A percentile compares a stretch with the other conserved stretches of the same genome.
These are phyloP conservation scores for Albula glossodonta DNA, from an alignment of 2,113 vertebrate species.

Conservation along the genomic window DNA sequence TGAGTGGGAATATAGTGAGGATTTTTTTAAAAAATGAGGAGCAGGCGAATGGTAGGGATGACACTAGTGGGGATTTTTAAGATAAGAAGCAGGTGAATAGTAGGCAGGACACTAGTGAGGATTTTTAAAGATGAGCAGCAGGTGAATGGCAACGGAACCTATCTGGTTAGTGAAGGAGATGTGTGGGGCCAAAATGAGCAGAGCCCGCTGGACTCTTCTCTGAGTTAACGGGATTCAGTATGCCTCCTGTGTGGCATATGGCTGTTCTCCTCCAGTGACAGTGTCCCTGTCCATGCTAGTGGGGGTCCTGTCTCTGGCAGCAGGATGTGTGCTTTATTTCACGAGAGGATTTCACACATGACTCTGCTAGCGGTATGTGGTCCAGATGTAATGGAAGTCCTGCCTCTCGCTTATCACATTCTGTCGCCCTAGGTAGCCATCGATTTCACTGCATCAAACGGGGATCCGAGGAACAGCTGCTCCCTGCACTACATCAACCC, in stretches of 20 bases:
- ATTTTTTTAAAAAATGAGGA: too few species aligned
- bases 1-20: too few species aligned
- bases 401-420: not conserved
- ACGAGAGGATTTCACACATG: not conserved
- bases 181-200: too few species aligned
- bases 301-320: not conserved
- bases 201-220: not conserved
- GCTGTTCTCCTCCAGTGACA: not conserved
- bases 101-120: too few species aligned
- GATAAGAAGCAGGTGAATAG: too few species aligned
- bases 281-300: not conserved
- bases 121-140: too few species aligned
- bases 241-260: not conserved
- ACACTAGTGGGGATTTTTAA: too few species aligned
- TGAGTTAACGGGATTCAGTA: not conserved
- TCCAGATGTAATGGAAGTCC: not conserved
- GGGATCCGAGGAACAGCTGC: constrained; percentile 93
- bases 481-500: constrained; percentile 95
- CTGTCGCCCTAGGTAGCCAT: constrained; percentile 81
- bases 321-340: not conserved
- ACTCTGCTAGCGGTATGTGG: not conserved
- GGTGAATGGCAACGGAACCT: too few species aligned
- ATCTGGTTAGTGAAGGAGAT: too few species aligned
- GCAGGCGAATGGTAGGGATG: too few species aligned
- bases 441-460: constrained; percentile 94